Evolutionary conservation across 1,140 invertebrate genomes (phyloP).

Genomic region (Aphelinus certus): DNA sequence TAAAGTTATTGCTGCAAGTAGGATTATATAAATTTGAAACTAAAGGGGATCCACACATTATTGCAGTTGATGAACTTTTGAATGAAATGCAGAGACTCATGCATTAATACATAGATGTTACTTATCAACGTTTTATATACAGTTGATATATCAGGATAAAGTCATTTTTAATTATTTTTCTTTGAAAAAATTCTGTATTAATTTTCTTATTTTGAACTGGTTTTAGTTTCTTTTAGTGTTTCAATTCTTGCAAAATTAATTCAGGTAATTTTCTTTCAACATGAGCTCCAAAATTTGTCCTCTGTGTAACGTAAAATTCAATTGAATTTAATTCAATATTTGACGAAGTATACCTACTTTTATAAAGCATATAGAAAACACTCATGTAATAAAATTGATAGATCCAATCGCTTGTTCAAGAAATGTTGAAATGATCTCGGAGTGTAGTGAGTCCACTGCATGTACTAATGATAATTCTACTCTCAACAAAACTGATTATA

Average conservation of each 20-base stretch:
- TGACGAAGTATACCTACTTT: background rate
- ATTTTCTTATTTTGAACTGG: background rate
- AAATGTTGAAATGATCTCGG: no score
- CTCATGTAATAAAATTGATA: no score
- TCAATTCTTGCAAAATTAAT: background rate
- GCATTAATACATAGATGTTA: no score
- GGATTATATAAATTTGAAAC: slow-evolving; percentile 27
- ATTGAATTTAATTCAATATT: background rate
- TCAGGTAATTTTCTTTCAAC: no score
- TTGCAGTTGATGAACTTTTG: background rate
- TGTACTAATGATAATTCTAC: no score
- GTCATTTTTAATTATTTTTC: background rate
- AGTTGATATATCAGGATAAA: background rate
- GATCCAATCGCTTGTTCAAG: no score
- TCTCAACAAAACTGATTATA: no score
- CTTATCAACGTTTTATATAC: background rate
- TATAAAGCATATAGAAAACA: background rate
- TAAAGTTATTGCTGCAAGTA: slow-evolving; percentile 25
- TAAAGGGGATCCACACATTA: background rate
- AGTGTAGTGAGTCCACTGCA: no score
- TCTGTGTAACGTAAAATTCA: background rate
- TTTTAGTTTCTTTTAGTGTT: background rate
- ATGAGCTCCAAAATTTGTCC: background rate
- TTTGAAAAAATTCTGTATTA: background rate
- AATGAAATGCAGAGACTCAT: background rate